These are phyloP conservation scores for Premnoplex brunnescens DNA, from an alignment of 2,797 vertebrate species.

Conservation along the genomic window DNA sequence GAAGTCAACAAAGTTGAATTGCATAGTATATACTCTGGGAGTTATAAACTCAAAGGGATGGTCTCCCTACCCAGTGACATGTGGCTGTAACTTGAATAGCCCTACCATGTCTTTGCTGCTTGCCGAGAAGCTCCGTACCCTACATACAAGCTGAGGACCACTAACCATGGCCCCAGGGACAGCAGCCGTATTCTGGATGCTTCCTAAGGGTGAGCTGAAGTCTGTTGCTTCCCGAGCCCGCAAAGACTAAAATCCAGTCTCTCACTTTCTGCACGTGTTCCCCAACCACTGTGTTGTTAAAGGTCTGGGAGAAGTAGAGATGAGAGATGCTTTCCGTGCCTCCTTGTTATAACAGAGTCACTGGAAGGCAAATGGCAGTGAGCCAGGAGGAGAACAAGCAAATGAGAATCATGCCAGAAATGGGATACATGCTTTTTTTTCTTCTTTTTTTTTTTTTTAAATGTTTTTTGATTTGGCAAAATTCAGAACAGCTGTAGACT, in stretches of 20 bases:
- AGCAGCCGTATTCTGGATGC: neutral
- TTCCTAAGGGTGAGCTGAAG: neutral
- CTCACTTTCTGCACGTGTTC: neutral
- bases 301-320: constrained; percentile 11
- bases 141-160: neutral
- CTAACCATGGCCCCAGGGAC: neutral
- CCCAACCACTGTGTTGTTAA: neutral
- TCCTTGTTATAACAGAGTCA: constrained; percentile 47
- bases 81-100: neutral
- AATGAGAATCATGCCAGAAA: constrained; percentile 45
- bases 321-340: constrained; percentile 45
- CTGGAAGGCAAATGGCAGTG: constrained; percentile 60
- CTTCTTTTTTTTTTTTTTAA: neutral
- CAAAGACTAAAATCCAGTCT: neutral
- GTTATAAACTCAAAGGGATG: neutral
- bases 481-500: constrained; percentile 55
- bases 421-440: neutral
- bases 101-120: accelerated
- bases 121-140: neutral
- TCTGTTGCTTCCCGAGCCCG: neutral
- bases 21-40: accelerated
- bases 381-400: constrained; percentile 53
- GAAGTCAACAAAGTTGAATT: neutral
- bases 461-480: constrained; percentile 14
- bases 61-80: accelerated